These are phyloP conservation scores for Oncorhynchus masou DNA, from an alignment of 2,113 vertebrate species.

Conservation along the genomic window DNA sequence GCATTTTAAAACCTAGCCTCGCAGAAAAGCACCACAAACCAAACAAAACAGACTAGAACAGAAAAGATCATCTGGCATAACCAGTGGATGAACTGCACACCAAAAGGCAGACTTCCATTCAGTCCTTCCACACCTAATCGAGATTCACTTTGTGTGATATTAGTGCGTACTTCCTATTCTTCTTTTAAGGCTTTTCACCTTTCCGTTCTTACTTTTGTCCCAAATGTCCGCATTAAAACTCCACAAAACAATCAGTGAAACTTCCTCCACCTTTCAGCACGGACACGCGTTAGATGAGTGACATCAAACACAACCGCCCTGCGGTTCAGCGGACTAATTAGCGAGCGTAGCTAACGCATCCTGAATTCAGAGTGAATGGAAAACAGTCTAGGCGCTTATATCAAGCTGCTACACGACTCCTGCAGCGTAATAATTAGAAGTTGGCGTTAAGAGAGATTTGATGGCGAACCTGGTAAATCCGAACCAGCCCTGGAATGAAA, in stretches of 20 bases:
- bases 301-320: neutral
- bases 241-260: neutral
- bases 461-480: neutral
- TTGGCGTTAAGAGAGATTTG: too few species aligned
- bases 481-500: neutral
- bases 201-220: neutral
- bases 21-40: constrained; percentile 5
- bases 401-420: neutral
- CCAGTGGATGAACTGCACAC: neutral
- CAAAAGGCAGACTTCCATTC: neutral
- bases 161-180: neutral
- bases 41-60: neutral
- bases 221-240: neutral
- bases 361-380: neutral
- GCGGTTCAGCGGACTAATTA: neutral
- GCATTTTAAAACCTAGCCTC: neutral
- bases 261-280: neutral
- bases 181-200: neutral
- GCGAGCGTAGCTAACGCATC: neutral
- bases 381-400: neutral
- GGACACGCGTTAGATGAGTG: neutral
- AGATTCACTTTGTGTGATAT: neutral
- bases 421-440: too few species aligned
- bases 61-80: neutral
- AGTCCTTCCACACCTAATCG: neutral